Percentiles rank a stretch among this genome's conserved stretches.
phyloP scores from a whole-genome alignment of 2,113 vertebrate genomes.

The Danionella cerebrum region DNA sequence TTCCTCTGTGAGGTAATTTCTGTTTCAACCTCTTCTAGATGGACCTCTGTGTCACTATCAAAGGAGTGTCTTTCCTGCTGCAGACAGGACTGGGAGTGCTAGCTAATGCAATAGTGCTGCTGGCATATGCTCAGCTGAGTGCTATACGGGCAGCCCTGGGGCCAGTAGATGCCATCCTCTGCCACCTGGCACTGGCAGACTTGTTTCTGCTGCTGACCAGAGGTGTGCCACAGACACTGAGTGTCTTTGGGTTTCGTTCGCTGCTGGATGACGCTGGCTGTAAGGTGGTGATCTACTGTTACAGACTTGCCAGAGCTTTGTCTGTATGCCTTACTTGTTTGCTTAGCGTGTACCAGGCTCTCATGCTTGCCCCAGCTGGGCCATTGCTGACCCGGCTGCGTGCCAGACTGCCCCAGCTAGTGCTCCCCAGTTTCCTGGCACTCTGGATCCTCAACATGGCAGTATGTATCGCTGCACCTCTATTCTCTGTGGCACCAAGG shows the following conservation, averaged over 20 bases:
- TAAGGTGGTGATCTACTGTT: conserved; percentile 67
- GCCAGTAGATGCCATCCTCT: conserved; percentile 67
- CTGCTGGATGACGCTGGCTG: conserved; percentile 63
- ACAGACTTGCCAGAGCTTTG: conserved; percentile 61
- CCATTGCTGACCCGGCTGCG: conserved; percentile 49
- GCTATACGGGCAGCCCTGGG: conserved; percentile 46
- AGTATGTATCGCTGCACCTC: conserved; percentile 58
- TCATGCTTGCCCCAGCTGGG: conserved; percentile 50
- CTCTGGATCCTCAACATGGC: conserved; percentile 70
- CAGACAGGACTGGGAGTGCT: conserved; percentile 66
- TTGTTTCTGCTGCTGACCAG: conserved; percentile 64
- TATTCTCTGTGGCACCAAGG: conserved; percentile 64
- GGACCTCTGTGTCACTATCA: conserved; percentile 70
- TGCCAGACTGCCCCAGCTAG: conserved; percentile 46
- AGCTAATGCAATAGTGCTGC: conserved; percentile 60
- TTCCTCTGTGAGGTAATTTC: no score
- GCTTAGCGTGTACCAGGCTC: conserved; percentile 67
- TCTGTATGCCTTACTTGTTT: conserved; percentile 70
- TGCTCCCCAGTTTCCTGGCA: conserved; percentile 53
- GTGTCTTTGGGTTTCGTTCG: conserved; percentile 56
- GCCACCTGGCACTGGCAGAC: conserved; percentile 67
- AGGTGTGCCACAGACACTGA: conserved; percentile 67
- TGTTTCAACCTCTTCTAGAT: conserved; percentile 42
- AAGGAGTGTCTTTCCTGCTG: conserved; percentile 70
- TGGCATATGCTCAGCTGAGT: conserved; percentile 52